Percentiles rank a stretch among this genome's conserved stretches.
Evolutionary conservation across 2,797 vertebrate genomes (phyloP).

Genomic region (Phataginus tetradactyla): DNA sequence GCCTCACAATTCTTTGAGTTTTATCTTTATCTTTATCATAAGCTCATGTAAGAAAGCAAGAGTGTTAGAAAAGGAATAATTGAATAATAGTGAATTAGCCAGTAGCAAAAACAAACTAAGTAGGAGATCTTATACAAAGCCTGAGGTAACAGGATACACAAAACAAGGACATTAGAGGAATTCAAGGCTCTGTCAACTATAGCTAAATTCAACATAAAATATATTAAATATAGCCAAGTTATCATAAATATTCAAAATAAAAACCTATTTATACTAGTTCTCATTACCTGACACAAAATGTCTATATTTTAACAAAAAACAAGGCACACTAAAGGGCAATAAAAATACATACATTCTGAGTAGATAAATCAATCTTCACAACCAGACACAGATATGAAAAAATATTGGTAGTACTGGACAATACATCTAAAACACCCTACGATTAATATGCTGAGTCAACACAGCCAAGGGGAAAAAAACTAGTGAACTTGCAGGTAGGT

Average conservation of each 20-base stretch:
- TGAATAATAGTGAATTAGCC: neutral
- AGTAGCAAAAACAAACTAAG: neutral
- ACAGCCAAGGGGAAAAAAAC: neutral
- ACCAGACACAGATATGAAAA: no score
- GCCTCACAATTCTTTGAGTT: neutral
- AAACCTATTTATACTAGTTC: neutral
- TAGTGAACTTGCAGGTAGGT: neutral
- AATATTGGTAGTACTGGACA: no score
- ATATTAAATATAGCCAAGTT: no score
- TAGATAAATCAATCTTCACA: neutral
- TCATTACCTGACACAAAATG: neutral
- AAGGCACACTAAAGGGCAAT: neutral
- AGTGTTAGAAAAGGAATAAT: no score
- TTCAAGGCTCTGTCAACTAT: no score
- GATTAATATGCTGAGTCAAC: neutral
- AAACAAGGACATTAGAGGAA: no score
- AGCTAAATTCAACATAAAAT: no score
- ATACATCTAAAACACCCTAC: no score
- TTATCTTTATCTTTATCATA: no score
- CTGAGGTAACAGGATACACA: no score
- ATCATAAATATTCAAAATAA: neutral
- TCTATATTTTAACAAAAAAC: neutral
- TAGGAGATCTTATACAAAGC: no score
- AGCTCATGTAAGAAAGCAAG: no score
- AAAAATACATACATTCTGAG: neutral